phyloP scores from a whole-genome alignment of 92 coral and sea anemone genomes.

The Hydrozoanthus gracilis region DNA sequence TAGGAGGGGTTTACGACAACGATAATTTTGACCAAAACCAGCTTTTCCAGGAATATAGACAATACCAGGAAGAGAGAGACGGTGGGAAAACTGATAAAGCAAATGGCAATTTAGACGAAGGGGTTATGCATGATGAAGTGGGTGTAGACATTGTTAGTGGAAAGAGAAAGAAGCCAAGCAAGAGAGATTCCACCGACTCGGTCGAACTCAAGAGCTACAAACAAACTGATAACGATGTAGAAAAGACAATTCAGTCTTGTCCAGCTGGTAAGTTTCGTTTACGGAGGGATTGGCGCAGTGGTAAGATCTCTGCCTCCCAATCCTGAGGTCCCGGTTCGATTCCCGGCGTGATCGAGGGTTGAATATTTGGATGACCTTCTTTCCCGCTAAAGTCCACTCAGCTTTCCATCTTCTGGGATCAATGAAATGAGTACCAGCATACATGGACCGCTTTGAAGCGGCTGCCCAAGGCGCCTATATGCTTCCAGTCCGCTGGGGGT shows the following conservation, averaged over 20 bases:
- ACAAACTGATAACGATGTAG: neutral
- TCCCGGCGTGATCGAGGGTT: too few relatives aligned
- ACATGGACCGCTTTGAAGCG: too few relatives aligned
- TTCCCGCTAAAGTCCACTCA: too few relatives aligned
- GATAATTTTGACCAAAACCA: constrained; percentile 39
- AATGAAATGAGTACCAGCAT: too few relatives aligned
- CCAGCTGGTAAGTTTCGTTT: neutral
- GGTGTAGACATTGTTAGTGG: neutral
- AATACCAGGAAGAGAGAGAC: constrained; percentile 38
- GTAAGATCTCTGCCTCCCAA: too few relatives aligned
- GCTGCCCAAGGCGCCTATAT: too few relatives aligned
- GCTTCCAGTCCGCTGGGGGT: too few relatives aligned
- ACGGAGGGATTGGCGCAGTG: too few relatives aligned
- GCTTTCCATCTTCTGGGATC: too few relatives aligned
- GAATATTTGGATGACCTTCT: too few relatives aligned
- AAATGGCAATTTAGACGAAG: neutral
- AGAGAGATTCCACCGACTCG: neutral
- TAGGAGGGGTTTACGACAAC: constrained; percentile 51
- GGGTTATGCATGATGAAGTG: neutral
- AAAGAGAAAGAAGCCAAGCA: neutral
- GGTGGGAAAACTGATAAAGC: neutral
- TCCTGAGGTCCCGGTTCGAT: too few relatives aligned
- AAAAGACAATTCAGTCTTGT: neutral
- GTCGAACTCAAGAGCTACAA: constrained; percentile 19
- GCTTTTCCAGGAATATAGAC: constrained; percentile 27